Conservation (phyloP, 1,140 invertebrate genomes). For the Drosophila fuyamai region DNA sequence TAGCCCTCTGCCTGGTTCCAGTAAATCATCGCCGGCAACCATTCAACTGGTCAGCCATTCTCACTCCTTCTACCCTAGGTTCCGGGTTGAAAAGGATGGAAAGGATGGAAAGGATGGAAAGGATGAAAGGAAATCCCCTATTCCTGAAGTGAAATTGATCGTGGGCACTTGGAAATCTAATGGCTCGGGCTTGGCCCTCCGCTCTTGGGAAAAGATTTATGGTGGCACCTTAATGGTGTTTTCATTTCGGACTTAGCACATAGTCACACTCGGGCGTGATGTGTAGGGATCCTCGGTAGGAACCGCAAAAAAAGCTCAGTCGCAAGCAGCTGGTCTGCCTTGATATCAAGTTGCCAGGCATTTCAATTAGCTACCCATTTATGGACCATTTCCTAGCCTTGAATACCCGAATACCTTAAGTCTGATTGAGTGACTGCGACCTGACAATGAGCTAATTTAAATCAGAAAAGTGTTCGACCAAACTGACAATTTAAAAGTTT, state of each 20-base stretch:
- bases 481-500: conserved; percentile 68
- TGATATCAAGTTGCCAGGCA: conserved; percentile 11
- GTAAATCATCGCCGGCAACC: conserved; percentile 69
- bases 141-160: conserved; percentile 73
- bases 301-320: conserved; percentile 17
- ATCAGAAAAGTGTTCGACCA: conserved; percentile 78
- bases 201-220: conserved; percentile 58
- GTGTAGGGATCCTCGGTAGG: conserved; percentile 21
- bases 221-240: conserved; percentile 55
- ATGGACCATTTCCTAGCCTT: conserved; percentile 48
- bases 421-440: conserved; percentile 62
- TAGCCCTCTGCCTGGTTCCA: conserved; percentile 58
- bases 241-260: conserved; percentile 44
- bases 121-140: conserved; percentile 5
- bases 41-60: conserved; percentile 60
- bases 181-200: conserved; percentile 38
- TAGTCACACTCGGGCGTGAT: conserved; percentile 41
- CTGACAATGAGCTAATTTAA: conserved; percentile 74
- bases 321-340: conserved; percentile 38
- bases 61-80: conserved; percentile 63
- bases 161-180: conserved; percentile 66
- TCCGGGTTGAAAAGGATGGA: conserved; percentile 10
- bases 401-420: conserved; percentile 49
- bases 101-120: not conserved
- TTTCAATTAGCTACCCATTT: conserved; percentile 28